These are phyloP conservation scores for Anthophora plumipes DNA, from an alignment of 2,888 invertebrate genomes.

Conservation along the genomic window DNA sequence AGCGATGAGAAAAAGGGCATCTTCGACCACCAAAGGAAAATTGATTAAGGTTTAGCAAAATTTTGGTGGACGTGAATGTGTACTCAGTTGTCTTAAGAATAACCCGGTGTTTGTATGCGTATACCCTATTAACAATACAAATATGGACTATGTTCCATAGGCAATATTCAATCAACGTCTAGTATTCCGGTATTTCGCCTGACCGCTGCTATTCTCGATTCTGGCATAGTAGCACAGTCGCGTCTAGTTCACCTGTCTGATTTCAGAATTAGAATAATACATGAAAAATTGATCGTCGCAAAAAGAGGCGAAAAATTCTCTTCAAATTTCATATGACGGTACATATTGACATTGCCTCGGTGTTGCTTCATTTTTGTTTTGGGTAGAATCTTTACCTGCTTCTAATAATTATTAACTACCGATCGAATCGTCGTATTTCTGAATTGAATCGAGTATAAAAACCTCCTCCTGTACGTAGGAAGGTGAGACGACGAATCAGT, in stretches of 20 bases:
- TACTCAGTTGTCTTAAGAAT: not conserved
- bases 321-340: not conserved
- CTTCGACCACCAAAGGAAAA: not conserved
- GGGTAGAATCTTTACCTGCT: too few species aligned
- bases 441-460: not conserved
- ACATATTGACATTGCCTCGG: not conserved
- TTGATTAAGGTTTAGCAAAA: not conserved
- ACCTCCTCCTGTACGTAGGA: not conserved
- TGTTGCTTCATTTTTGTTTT: not conserved
- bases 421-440: not conserved
- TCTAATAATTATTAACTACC: too few species aligned
- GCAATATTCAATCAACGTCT: constrained; percentile 65
- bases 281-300: not conserved
- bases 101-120: too few species aligned
- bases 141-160: constrained; percentile 38
- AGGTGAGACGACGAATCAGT: not conserved
- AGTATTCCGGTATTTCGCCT: constrained; percentile 68
- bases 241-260: constrained; percentile 39
- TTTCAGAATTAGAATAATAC: constrained; percentile 26
- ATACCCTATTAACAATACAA: not conserved
- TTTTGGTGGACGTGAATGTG: too few species aligned
- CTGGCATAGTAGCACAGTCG: constrained; percentile 64
- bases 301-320: not conserved
- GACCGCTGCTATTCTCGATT: constrained; percentile 70
- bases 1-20: too few species aligned